phyloP scores from a whole-genome alignment of 2,888 invertebrate genomes.

The Mythimna albipuncta region DNA sequence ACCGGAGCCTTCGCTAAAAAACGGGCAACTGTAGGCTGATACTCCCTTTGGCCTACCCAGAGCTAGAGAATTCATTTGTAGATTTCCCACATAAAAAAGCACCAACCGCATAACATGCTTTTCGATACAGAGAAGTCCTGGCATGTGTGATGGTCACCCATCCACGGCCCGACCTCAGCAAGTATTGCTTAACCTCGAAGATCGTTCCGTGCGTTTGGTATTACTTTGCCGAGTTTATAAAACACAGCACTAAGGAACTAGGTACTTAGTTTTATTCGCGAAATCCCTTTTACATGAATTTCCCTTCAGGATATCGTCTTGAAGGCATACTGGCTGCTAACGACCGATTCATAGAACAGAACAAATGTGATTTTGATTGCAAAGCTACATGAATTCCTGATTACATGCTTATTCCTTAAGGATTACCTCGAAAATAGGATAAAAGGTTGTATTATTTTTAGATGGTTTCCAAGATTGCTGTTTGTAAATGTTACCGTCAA shows the following conservation, averaged over 20 bases:
- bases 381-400: slow-evolving; percentile 49
- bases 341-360: slow-evolving; percentile 49
- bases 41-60: too few species aligned
- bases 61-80: too few species aligned
- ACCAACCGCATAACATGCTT: too few species aligned
- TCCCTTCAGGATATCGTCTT: slow-evolving; percentile 24
- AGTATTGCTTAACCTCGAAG: too few species aligned
- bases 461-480: slow-evolving; percentile 24
- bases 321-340: slow-evolving; percentile 34
- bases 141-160: too few species aligned
- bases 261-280: slow-evolving; percentile 12
- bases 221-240: too few species aligned
- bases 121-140: too few species aligned
- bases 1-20: too few species aligned
- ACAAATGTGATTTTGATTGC: slow-evolving; percentile 56
- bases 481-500: slow-evolving; percentile 10
- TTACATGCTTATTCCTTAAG: slow-evolving; percentile 26
- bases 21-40: too few species aligned
- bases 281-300: slow-evolving; percentile 24
- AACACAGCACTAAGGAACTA: background rate
- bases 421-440: slow-evolving; percentile 19
- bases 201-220: background rate
- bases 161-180: too few species aligned
- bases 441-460: slow-evolving; percentile 41
- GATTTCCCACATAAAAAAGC: too few species aligned